Conservation (phyloP, 1,140 invertebrate species). For the Dinoponera quadriceps region DNA sequence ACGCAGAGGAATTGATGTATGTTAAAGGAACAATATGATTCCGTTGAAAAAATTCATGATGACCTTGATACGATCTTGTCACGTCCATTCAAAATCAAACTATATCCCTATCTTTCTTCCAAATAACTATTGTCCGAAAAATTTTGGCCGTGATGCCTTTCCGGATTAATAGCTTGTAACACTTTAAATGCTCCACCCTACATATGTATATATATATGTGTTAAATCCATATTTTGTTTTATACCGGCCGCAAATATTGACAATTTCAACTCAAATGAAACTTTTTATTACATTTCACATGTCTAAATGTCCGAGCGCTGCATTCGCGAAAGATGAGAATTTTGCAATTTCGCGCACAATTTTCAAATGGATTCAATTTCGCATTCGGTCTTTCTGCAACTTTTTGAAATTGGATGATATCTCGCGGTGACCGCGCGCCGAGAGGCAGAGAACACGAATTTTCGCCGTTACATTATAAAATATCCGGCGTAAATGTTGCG, state of each 20-base stretch:
- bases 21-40: too few relatives aligned
- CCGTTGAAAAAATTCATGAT: too few relatives aligned
- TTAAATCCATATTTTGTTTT: slow-evolving; percentile 1
- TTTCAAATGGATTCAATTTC: slow-evolving; percentile 38
- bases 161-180: too few relatives aligned
- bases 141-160: too few relatives aligned
- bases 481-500: slow-evolving; percentile 43
- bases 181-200: too few relatives aligned
- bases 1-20: too few relatives aligned
- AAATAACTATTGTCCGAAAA: too few relatives aligned
- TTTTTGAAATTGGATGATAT: slow-evolving; percentile 49
- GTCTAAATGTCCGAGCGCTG: not conserved
- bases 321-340: not conserved
- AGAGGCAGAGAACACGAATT: slow-evolving; percentile 30
- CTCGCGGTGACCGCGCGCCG: not conserved
- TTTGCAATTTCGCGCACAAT: slow-evolving; percentile 1
- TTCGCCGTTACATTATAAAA: slow-evolving; percentile 32
- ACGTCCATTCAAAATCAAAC: too few relatives aligned
- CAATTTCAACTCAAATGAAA: not conserved
- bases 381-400: slow-evolving; percentile 5
- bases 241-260: not conserved
- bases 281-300: not conserved
- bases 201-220: not conserved
- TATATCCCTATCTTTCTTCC: too few relatives aligned
- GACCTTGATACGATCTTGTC: too few relatives aligned